A percentile compares a stretch with the other conserved stretches of the same genome.
Conservation (phyloP, 2,113 vertebrate genomes). For the Syngnathus floridae region DNA sequence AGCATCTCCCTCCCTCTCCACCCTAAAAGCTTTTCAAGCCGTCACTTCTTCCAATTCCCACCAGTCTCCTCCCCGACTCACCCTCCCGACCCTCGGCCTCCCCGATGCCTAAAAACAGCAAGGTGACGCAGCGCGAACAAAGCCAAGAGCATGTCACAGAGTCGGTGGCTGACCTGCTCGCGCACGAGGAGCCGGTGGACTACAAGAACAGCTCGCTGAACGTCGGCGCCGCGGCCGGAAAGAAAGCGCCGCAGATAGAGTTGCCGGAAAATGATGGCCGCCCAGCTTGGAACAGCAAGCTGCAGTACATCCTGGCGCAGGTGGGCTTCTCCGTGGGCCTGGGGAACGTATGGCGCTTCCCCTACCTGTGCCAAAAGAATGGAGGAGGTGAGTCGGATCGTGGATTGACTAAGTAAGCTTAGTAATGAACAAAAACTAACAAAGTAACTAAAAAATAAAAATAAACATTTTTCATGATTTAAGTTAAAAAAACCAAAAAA, state of each 20-base stretch:
- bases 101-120: conserved; percentile 68
- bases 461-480: too few relatives aligned
- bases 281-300: conserved; percentile 95
- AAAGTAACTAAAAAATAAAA: too few relatives aligned
- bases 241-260: conserved; percentile 78
- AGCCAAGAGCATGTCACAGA: conserved; percentile 93
- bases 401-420: conserved; percentile 1
- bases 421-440: too few relatives aligned
- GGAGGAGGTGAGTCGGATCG: conserved; percentile 85
- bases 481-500: too few relatives aligned
- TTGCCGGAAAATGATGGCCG: conserved; percentile 80
- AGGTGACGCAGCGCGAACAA: conserved; percentile 90
- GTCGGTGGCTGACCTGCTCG: conserved; percentile 94
- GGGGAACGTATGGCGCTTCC: conserved; percentile 98
- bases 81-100: conserved; percentile 39
- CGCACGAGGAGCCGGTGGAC: conserved; percentile 88
- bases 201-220: conserved; percentile 85
- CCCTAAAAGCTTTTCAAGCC: background rate
- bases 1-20: conserved; percentile 14
- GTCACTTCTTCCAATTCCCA: conserved; percentile 4
- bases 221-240: conserved; percentile 58
- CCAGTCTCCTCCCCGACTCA: conserved; percentile 14
- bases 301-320: conserved; percentile 97
- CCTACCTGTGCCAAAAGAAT: conserved; percentile 98
- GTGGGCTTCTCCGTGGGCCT: conserved; percentile 96